Conservation (phyloP, 2,797 vertebrate species). For the Phaenicophaeus curvirostris region DNA sequence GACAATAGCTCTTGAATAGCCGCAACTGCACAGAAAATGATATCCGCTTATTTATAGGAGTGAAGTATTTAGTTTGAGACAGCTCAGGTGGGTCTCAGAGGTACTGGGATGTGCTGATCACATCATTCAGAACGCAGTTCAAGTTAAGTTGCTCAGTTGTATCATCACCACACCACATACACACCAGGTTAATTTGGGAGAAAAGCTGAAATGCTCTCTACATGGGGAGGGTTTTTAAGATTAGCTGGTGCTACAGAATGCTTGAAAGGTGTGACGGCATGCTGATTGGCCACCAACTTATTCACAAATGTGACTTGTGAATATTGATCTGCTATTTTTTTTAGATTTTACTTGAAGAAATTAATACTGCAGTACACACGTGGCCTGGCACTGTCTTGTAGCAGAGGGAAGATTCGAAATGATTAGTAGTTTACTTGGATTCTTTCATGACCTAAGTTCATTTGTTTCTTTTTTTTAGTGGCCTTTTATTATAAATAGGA, state of each 20-base stretch:
- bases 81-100: not conserved
- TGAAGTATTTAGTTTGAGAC: not conserved
- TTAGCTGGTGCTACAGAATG: not conserved
- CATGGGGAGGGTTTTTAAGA: not conserved
- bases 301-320: not conserved
- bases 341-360: not conserved
- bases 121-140: not conserved
- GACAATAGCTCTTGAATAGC: not conserved
- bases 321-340: not conserved
- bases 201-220: not conserved
- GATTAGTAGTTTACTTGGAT: not conserved
- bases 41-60: not conserved
- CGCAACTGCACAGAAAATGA: not conserved
- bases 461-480: not conserved
- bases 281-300: not conserved
- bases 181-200: not conserved
- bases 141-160: not conserved
- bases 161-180: no score
- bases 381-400: rapidly evolving
- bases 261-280: not conserved
- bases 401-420: not conserved
- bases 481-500: not conserved
- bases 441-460: not conserved
- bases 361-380: not conserved
- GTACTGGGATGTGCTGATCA: not conserved